phyloP scores from a whole-genome alignment of 2,888 invertebrate genomes.

The Sacculina carcini region DNA sequence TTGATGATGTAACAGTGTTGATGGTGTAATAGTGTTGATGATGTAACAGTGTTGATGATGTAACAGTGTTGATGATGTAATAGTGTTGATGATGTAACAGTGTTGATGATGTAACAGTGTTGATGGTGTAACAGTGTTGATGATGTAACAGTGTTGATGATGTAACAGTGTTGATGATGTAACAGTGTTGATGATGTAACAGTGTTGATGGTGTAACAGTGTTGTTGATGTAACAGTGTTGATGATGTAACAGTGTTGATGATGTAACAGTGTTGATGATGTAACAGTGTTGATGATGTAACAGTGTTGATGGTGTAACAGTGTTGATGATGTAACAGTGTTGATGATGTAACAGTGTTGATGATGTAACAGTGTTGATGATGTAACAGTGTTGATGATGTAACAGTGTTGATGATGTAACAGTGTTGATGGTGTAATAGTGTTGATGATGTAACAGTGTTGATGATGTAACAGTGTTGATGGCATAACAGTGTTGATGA shows the following conservation, averaged over 20 bases:
- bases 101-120: constrained; percentile 65
- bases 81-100: constrained; percentile 19
- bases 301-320: constrained; percentile 14
- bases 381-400: no score
- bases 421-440: constrained; percentile 19
- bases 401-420: neutral
- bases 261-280: constrained; percentile 52
- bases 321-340: constrained; percentile 72
- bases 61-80: constrained; percentile 27
- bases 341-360: neutral
- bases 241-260: neutral
- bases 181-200: neutral
- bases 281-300: constrained; percentile 27
- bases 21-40: neutral
- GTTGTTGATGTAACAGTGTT: constrained; percentile 59
- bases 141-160: constrained; percentile 47
- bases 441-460: constrained; percentile 65
- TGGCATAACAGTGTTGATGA: constrained; percentile 47
- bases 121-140: neutral
- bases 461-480: neutral
- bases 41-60: constrained; percentile 53
- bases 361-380: constrained; percentile 41
- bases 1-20: constrained; percentile 55
- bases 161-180: no score
- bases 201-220: constrained; percentile 23